A percentile compares a stretch with the other conserved stretches of the same genome.
phyloP scores from a whole-genome alignment of 2,797 vertebrate genomes.

The Melanotaenia pygmaea region DNA sequence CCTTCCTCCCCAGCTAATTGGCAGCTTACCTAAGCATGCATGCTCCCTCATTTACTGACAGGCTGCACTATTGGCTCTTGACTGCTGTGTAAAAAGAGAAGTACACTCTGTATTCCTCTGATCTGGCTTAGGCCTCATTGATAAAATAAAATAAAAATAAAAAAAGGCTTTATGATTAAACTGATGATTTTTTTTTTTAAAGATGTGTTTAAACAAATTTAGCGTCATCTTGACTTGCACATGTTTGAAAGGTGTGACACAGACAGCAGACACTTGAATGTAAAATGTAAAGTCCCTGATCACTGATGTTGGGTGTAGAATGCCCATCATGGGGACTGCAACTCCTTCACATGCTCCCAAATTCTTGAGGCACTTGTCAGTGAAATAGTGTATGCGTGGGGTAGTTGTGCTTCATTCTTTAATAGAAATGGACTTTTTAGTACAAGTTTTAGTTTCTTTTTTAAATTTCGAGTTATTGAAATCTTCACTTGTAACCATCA shows the following conservation, averaged over 20 bases:
- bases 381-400: constrained; percentile 36
- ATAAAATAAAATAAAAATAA: not conserved
- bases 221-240: constrained; percentile 47
- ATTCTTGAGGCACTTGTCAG: constrained; percentile 74
- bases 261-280: constrained; percentile 39
- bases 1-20: constrained; percentile 67
- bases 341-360: constrained; percentile 71
- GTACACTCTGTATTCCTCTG: constrained; percentile 49
- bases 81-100: constrained; percentile 67
- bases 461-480: constrained; percentile 18
- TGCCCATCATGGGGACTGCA: constrained; percentile 35
- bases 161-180: constrained; percentile 7
- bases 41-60: constrained; percentile 58
- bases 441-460: constrained; percentile 23
- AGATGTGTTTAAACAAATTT: constrained; percentile 31
- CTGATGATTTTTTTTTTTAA: not conserved
- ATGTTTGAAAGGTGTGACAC: constrained; percentile 40
- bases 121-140: constrained; percentile 35
- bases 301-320: constrained; percentile 39
- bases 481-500: constrained; percentile 16
- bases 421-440: constrained; percentile 25
- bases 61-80: constrained; percentile 61
- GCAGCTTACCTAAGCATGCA: constrained; percentile 72
- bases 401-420: constrained; percentile 61
- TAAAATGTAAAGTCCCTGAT: constrained; percentile 58